Base-by-base conservation (phyloP, 2,113 vertebrate species). In the Ranitomeya imitator region DNA sequence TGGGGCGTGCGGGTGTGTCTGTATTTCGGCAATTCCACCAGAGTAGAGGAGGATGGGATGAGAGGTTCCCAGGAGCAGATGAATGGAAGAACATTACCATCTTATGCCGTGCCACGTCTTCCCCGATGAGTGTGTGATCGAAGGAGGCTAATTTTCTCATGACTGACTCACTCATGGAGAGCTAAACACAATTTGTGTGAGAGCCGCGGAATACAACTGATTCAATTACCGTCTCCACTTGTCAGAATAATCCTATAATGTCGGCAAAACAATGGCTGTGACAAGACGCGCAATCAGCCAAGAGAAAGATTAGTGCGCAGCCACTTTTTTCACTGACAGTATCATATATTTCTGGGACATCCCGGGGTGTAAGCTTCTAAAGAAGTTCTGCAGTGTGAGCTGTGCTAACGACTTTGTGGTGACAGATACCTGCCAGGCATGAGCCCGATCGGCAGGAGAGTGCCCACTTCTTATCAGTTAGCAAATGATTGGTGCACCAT, bases 241-340 rank as follows among this genome's bases (percentile, higher is more conserved):
- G 73, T 76, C 73, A 76, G 73, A 52, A 76, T 76, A 76, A 76
- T 76, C 37, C 73, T 76, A 76, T 52, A 76, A 76, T 74, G 31
- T 16, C 31, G 65, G 15, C 71, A 74, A 37, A 76, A 52, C 73
- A 76, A 52, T 5, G 18, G 18, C 37, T 45, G 73, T 52, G 18
- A 76, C 37, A 76, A 76, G 71, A 74, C 10, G 26, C 26, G 31
- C 26, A 37, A 37, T 73, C 69, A 37, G 31, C 69, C 14, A 16
- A 73, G 37, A 74, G 31, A 74, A 45, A 45, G 37, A 4, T 45
- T 45, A 45, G 37, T 45, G 37, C 37, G 37, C 37, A 45, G 37
- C 37, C 37, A 45, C 26, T 31, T 31, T 31, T 31, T 3, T 45
- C 3, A 45, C 37, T 4, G 37, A 45, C 5, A 45, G 37, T 45